phyloP scores from a whole-genome alignment of 2,797 vertebrate species.

The Margarornis squamiger region DNA sequence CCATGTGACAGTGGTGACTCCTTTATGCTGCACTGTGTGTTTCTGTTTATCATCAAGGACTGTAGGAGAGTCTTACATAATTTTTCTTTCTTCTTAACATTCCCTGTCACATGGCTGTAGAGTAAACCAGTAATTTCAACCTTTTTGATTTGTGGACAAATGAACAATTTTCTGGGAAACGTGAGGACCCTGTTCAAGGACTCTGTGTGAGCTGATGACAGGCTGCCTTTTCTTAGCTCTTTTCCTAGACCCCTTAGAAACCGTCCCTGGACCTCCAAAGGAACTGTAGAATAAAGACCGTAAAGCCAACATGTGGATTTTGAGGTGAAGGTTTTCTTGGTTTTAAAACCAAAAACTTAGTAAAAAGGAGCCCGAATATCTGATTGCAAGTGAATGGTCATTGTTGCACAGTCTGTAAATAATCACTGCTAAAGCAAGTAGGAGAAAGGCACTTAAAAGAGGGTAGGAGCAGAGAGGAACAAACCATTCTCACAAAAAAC shows the following conservation, averaged over 20 bases:
- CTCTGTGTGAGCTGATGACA: background rate
- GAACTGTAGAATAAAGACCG: background rate
- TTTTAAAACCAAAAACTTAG: background rate
- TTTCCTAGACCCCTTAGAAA: background rate
- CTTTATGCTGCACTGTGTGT: background rate
- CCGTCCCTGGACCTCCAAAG: background rate
- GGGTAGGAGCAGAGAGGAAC: background rate
- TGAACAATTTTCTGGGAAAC: background rate
- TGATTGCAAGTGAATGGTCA: background rate
- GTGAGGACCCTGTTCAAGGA: background rate
- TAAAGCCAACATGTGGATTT: background rate
- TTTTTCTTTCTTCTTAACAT: background rate
- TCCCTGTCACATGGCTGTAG: background rate
- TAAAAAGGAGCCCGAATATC: rapidly evolving
- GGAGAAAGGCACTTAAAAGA: background rate
- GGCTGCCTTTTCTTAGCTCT: background rate
- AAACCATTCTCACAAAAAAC: background rate
- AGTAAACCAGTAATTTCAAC: background rate
- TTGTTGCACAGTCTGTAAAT: background rate
- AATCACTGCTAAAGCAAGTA: background rate
- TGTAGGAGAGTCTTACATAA: background rate
- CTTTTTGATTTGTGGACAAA: background rate
- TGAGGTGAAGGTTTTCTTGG: background rate
- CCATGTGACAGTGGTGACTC: rapidly evolving
- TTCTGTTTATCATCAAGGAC: background rate